Conservation (phyloP, 2,797 vertebrate genomes). For the Xenopus petersii region DNA sequence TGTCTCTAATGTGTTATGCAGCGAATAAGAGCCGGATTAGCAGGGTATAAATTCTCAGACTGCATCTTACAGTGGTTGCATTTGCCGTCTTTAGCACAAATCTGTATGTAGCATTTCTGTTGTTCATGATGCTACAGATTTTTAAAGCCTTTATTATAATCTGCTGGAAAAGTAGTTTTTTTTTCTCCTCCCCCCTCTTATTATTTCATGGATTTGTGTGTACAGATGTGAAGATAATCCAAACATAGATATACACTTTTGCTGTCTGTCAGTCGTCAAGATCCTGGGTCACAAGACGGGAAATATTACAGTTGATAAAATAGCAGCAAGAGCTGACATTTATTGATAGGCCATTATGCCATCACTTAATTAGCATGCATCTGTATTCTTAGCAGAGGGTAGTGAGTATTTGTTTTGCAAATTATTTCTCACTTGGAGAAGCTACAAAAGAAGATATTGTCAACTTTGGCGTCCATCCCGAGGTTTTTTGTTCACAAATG, state of each 20-base stretch:
- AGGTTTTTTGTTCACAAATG: no score
- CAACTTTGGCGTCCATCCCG: no score
- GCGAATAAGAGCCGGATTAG: conserved; percentile 36
- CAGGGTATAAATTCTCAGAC: conserved; percentile 43
- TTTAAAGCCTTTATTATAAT: background rate
- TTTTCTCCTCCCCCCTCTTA: background rate
- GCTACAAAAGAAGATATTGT: no score
- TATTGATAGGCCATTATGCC: conserved; percentile 13
- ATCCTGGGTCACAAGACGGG: background rate
- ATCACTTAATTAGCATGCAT: conserved; percentile 9
- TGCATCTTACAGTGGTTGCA: conserved; percentile 19
- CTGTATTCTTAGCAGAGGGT: background rate
- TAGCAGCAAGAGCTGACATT: conserved; percentile 6
- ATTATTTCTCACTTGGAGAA: no score
- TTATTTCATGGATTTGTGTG: background rate
- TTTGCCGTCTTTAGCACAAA: conserved; percentile 31
- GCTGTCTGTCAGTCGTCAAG: background rate
- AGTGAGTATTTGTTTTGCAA: background rate
- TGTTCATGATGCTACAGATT: background rate
- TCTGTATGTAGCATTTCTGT: conserved; percentile 19
- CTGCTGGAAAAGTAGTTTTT: background rate
- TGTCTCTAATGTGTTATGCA: conserved; percentile 44
- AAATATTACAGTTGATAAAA: background rate
- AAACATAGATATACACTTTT: no score
- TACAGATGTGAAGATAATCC: no score